Base-by-base conservation (phyloP, 2,113 vertebrate species). In the Oreochromis niloticus region DNA sequence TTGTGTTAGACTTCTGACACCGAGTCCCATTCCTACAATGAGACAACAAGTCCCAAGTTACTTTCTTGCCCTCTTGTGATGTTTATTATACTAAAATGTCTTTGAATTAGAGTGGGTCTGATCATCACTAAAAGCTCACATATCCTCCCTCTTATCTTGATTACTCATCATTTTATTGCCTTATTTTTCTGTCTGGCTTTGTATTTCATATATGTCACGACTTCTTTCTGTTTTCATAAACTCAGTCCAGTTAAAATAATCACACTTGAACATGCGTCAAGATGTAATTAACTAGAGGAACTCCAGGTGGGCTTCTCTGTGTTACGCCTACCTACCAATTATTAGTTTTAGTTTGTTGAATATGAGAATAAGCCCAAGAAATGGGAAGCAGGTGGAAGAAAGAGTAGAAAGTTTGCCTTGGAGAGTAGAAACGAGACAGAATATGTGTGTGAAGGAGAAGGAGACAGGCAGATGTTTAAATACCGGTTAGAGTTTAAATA, bases 81-180 rank as follows among this genome's bases (percentile, higher is more conserved):
- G n/a, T 71, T 66, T 13, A 68, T n/a, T n/a, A 68, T 22, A 7
- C 9, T 41, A 68, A 50, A 50, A 68, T 41, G 36, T 11, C 36
- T 68, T 68, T 68, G 36, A 4, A 14, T 1, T 41, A 36, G 0
- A 11, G 0, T 63, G 0, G 19, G 59, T 63, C 34, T 9, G 34
- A 34, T 19, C 59, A 34, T 34, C 30, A 63, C 30, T 34, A 68
- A 22, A 68, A 68, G 19, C 17, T 10, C 0, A 22, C 1, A 22
- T 3, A 22, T 68, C 19, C 41, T 41, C 36, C 63, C 14, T 41
- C 36, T 41, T 2, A 68, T 6, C 36, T 68, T 0, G 11, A 68
- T 0, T 39, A 24, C 19, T 22, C 4, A 41, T 13, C 14, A 22
- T 68, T 68, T 41, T 22, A 68, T 68, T 5, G 61, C 34, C 61